Conservation (phyloP, 2,888 invertebrate genomes). For the Parnassius apollo region DNA sequence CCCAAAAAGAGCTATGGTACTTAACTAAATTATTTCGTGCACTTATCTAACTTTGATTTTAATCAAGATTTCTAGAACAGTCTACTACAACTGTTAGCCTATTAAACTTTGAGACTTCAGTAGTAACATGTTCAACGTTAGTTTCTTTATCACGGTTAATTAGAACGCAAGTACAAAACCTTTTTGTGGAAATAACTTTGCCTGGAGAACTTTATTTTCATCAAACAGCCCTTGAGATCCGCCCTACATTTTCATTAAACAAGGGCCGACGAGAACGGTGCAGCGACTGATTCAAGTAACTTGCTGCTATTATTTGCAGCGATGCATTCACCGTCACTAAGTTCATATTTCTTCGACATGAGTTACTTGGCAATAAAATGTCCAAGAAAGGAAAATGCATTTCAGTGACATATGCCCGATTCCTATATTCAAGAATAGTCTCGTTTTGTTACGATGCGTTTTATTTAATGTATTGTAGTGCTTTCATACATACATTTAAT, state of each 20-base stretch:
- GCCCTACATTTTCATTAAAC: neutral
- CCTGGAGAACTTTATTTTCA: neutral
- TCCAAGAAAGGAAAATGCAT: neutral
- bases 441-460: no score
- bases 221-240: neutral
- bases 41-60: no score
- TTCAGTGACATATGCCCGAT: no score
- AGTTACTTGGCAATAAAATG: neutral
- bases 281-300: neutral
- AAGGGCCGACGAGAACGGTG: neutral
- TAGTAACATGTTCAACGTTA: no score
- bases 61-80: no score
- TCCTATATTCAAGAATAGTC: no score
- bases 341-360: neutral
- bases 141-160: neutral
- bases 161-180: neutral
- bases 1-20: no score
- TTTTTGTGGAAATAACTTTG: slow-evolving; percentile 1
- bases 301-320: slow-evolving; percentile 7
- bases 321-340: neutral
- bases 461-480: no score
- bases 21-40: no score
- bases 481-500: no score
- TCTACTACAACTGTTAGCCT: no score
- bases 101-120: no score